Evolutionary conservation across 2,797 vertebrate genomes (phyloP), one percentile per base, ranked within the genome.

Genomic region (Eleutherodactylus coqui): DNA sequence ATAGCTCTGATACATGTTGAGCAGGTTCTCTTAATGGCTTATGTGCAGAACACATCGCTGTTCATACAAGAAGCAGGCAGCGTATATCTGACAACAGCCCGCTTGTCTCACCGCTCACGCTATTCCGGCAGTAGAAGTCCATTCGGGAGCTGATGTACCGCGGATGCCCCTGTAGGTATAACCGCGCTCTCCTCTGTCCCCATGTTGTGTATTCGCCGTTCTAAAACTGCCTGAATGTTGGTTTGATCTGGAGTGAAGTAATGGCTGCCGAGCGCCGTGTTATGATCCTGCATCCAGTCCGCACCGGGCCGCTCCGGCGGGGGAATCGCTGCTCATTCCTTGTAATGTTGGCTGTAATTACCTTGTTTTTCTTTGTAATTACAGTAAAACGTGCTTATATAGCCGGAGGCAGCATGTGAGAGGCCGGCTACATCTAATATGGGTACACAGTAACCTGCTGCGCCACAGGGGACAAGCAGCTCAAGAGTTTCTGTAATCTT

Each of bases 281-380:
- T n/a, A 58, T 29, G 24, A 43, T 51, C 17, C 51, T 5, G 27
- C 8, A 41, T 84, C 83, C 47, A 10, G 83, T 24, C 14, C n/a
- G 32, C 32, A 4, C 83, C 75, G n/a, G 58, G 29, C 3, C 55
- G 36, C 73, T 84, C 82, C 82, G 17, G 83, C 34, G 45, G 38
- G 0, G 16, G 53, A 49, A 32, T 60, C 16, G 62, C 32, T 6
- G 17, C 67, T 36, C 16, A 1, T 13, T 38, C 7, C 51, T 29
- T 73, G 64, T 79, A 58, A 58, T 21, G 34, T 49, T 55, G 7
- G n/a, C 21, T 84, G 82, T 87, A 84, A 87, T 87, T 45, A 64
- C 7, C 64, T 84, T 83, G 82, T 87, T 87, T 84, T 79, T 24
- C 67, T 27, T 5, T 81, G 14, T 84, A 87, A 79, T 84, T 13